Base-by-base conservation (phyloP, 2,888 invertebrate species). In the Hypena proboscidalis region DNA sequence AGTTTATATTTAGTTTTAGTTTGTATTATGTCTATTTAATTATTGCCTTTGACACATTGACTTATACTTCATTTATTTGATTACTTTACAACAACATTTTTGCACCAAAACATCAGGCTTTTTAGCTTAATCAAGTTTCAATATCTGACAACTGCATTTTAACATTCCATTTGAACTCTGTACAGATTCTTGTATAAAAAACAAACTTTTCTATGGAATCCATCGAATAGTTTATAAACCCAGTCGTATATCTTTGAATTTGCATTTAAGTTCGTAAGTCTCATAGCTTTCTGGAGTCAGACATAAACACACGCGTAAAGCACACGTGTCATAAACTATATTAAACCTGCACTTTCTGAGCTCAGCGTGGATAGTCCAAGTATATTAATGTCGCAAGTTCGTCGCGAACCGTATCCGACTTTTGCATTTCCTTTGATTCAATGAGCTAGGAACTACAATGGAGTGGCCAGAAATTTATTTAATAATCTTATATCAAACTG, bases 261-360 rank as follows among this genome's bases (percentile, higher is more conserved):
- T 46, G 44, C 57, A 61, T 58, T 57, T 57, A 65, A 52, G 51
- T 59, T 40, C 26, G 56, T 38, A 49, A 59, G 42, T 54, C 27
- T 25, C 27, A 14, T 57, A 57, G 73, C 76, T 74, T 70, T 74
- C 63, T 51, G 67, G 40, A 74, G 67, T 69, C 70, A 58, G 62
- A 73, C 66, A 80, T 76, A 82, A 83, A 82, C 76, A 77, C 54
- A 71, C 67, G 70, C 76, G 80, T 83, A 84, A 84, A 85, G 81
- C 82, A 81, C 80, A 88, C 82, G 85, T 80, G 82, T 85, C 89
- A 78, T 83, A 83, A 86, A 84, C 83, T 82, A 83, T 87, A 87
- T 87, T 83, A 87, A 84, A 84, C 77, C 76, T 72, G 69, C 63
- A 60, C 65, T 61, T 70, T 70, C 66, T 45, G 55, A 54, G 66